phyloP scores from a whole-genome alignment of 2,113 vertebrate genomes.

The Trichechus manatus region DNA sequence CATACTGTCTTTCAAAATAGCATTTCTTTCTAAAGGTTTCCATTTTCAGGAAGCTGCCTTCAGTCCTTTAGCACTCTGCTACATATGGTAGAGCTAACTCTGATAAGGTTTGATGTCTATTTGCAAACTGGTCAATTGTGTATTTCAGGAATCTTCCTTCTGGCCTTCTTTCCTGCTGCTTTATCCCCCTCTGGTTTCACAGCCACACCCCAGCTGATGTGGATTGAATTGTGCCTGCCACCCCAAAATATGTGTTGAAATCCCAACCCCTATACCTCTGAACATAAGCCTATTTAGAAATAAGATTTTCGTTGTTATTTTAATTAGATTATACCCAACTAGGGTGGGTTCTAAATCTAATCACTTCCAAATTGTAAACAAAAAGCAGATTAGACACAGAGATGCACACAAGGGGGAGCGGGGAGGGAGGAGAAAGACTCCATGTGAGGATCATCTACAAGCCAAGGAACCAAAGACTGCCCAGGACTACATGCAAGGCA shows the following conservation, averaged over 20 bases:
- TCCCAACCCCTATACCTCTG: too few species aligned
- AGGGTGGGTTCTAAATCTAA: too few species aligned
- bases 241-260: too few species aligned
- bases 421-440: neutral
- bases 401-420: too few species aligned
- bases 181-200: neutral
- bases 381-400: too few species aligned
- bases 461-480: neutral
- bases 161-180: neutral
- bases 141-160: too few species aligned
- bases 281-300: too few species aligned
- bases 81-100: too few species aligned
- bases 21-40: neutral
- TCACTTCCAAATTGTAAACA: too few species aligned
- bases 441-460: neutral
- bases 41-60: neutral
- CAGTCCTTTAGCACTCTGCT: neutral
- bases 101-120: neutral
- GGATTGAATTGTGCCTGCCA: too few species aligned
- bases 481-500: neutral
- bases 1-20: slow-evolving; percentile 16
- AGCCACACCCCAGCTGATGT: neutral
- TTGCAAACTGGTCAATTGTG: neutral
- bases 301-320: too few species aligned
- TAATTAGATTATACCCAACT: too few species aligned